A percentile compares a stretch with the other conserved stretches of the same genome.
Conservation (phyloP, 1,140 invertebrate genomes). For the Matsumurasca onukii region DNA sequence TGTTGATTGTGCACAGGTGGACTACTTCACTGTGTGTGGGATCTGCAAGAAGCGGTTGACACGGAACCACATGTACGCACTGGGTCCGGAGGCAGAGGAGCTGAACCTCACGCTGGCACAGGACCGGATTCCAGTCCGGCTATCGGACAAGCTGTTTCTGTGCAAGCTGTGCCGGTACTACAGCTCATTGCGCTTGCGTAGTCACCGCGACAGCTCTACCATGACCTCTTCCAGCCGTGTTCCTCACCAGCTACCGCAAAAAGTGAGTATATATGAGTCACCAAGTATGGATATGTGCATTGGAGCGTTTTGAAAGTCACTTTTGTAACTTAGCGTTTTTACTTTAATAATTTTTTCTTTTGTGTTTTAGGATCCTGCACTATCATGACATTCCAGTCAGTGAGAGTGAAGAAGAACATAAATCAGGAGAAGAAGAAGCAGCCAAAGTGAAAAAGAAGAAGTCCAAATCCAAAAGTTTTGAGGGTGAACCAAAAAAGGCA, state of each 20-base stretch:
- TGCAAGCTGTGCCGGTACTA: constrained; percentile 80
- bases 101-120: constrained; percentile 63
- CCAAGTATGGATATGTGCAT: too few species aligned
- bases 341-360: constrained; percentile 18
- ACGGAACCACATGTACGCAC: constrained; percentile 54
- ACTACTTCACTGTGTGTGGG: constrained; percentile 69
- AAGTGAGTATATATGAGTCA: constrained; percentile 55
- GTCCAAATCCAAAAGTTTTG: constrained; percentile 50
- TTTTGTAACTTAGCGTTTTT: not conserved
- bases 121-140: constrained; percentile 65
- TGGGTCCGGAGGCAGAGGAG: constrained; percentile 60
- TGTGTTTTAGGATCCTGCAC: constrained; percentile 61
- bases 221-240: constrained; percentile 56
- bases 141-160: constrained; percentile 61
- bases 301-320: too few species aligned
- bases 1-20: too few species aligned
- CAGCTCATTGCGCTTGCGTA: constrained; percentile 66
- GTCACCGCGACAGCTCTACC: constrained; percentile 52
- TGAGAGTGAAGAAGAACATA: constrained; percentile 57
- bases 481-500: constrained; percentile 50
- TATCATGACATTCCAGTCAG: constrained; percentile 67
- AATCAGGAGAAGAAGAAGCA: constrained; percentile 2
- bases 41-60: constrained; percentile 71
- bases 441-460: constrained; percentile 46
- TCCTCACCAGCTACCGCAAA: constrained; percentile 66